Conservation (phyloP, 2,113 vertebrate genomes). For the Dromaius novaehollandiae region DNA sequence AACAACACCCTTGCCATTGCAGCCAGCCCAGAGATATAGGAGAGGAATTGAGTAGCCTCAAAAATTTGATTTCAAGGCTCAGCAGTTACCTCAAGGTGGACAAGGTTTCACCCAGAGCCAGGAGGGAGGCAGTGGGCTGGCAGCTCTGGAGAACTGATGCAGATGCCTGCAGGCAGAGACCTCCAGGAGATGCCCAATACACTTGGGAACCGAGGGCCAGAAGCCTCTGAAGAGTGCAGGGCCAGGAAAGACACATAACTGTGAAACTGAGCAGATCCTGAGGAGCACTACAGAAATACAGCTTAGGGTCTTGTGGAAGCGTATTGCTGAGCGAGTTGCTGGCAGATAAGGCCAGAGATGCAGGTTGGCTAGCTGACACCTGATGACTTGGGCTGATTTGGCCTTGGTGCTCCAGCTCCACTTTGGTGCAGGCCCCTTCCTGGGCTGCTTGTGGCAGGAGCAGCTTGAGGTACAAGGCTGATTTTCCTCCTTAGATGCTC, state of each 20-base stretch:
- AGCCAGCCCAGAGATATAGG: no score
- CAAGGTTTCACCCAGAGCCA: rapidly evolving
- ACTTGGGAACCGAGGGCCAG: background rate
- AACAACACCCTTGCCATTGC: no score
- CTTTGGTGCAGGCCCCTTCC: background rate
- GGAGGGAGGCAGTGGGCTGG: background rate
- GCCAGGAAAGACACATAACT: rapidly evolving
- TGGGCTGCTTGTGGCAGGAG: background rate
- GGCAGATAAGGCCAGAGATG: background rate
- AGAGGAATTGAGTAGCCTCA: no score
- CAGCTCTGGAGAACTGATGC: background rate
- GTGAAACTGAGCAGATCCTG: background rate
- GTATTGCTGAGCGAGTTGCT: background rate
- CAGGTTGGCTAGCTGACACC: background rate
- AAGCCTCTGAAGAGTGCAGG: rapidly evolving
- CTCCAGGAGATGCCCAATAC: background rate
- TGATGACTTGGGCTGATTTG: background rate
- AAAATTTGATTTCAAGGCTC: no score
- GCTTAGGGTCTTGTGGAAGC: background rate
- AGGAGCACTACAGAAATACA: background rate
- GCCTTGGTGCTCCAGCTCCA: background rate
- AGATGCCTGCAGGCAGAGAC: rapidly evolving
- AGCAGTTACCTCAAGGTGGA: no score
- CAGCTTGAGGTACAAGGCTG: background rate
- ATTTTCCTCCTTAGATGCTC: background rate